phyloP scores from a whole-genome alignment of 2,113 vertebrate species.

The Phaethon lepturus region DNA sequence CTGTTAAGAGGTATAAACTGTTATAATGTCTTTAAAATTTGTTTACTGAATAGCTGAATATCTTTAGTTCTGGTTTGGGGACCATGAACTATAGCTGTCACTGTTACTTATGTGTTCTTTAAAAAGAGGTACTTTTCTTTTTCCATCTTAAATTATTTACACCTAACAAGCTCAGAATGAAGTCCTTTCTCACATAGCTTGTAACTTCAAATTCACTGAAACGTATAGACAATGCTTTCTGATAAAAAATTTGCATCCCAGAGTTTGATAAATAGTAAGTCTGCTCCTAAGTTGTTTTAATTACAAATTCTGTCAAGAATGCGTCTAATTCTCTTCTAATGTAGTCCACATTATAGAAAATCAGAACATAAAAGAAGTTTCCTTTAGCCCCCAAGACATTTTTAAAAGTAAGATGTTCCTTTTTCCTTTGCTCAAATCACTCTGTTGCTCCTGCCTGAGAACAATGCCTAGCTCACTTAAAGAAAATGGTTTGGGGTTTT shows the following conservation, averaged over 20 bases:
- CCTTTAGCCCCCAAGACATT: background rate
- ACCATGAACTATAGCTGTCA: background rate
- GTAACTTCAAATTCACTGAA: slow-evolving; percentile 36
- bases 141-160: slow-evolving; percentile 59
- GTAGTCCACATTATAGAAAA: slow-evolving; percentile 10
- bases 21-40: slow-evolving; percentile 53
- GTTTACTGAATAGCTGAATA: slow-evolving; percentile 58
- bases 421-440: background rate
- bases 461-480: background rate
- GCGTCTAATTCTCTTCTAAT: slow-evolving; percentile 9
- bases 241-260: background rate
- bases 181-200: background rate
- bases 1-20: background rate
- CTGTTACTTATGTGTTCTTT: slow-evolving; percentile 40
- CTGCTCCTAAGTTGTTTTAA: slow-evolving; percentile 26
- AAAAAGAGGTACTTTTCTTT: background rate
- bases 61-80: slow-evolving; percentile 41
- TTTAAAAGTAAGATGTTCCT: slow-evolving; percentile 8
- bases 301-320: slow-evolving; percentile 8
- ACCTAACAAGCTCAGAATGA: slow-evolving; percentile 6
- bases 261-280: background rate
- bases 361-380: background rate
- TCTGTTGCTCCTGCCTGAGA: background rate
- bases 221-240: background rate
- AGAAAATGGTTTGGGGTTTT: background rate